Evolutionary conservation across 2,888 invertebrate species (phyloP).

Genomic region (Microchrysa polita): DNA sequence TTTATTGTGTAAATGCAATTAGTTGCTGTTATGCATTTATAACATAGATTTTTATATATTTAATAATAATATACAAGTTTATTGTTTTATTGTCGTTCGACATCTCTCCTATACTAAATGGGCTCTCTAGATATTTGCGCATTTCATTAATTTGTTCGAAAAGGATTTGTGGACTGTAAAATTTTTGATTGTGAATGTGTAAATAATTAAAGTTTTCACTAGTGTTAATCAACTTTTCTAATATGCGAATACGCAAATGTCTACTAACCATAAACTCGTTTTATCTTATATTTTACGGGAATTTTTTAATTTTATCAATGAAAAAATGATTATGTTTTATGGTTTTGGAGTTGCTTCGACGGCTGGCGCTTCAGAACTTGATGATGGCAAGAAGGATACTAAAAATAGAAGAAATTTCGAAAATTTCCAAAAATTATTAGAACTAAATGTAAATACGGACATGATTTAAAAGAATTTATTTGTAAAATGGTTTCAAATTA

Average conservation of each 20-base stretch:
- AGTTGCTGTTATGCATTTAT: constrained; percentile 7
- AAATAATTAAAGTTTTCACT: too few relatives aligned
- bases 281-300: neutral
- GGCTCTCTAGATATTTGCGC: neutral
- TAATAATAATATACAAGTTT: neutral
- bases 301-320: neutral
- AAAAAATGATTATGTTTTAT: neutral
- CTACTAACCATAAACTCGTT: too few relatives aligned
- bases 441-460: too few relatives aligned
- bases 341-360: neutral
- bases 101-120: neutral
- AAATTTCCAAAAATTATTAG: too few relatives aligned
- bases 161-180: too few relatives aligned
- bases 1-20: too few relatives aligned
- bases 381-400: constrained; percentile 1
- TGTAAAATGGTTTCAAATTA: too few relatives aligned
- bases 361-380: neutral
- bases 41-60: neutral
- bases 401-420: neutral
- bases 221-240: too few relatives aligned
- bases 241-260: too few relatives aligned
- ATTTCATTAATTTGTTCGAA: too few relatives aligned
- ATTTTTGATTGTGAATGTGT: too few relatives aligned
- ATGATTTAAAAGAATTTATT: too few relatives aligned
- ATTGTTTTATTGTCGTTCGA: constrained; percentile 17